Evolutionary conservation across 2,888 invertebrate species (phyloP).

Genomic region (Chironomus riparius): DNA sequence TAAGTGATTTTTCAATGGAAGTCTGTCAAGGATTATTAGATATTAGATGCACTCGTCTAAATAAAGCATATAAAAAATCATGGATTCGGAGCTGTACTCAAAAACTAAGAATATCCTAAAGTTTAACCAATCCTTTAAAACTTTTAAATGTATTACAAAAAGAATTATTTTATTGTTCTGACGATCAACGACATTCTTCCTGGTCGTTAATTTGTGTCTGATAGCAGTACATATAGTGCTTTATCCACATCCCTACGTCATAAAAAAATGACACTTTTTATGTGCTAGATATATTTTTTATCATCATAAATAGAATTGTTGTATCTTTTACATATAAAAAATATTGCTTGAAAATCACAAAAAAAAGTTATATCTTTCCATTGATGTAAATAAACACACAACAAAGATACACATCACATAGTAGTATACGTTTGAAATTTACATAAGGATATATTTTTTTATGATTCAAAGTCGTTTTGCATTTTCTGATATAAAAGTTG

Average conservation of each 20-base stretch:
- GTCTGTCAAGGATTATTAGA: too few relatives aligned
- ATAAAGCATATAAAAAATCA: too few relatives aligned
- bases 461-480: constrained; percentile 16
- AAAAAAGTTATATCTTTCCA: background rate
- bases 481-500: background rate
- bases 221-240: background rate
- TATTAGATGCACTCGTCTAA: too few relatives aligned
- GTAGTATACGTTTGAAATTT: background rate
- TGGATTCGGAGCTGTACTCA: too few relatives aligned
- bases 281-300: background rate
- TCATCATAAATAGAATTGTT: background rate
- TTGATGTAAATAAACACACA: constrained; percentile 20
- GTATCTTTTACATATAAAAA: constrained; percentile 1
- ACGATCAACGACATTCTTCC: constrained; percentile 13
- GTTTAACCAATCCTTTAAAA: too few relatives aligned
- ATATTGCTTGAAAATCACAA: constrained; percentile 11
- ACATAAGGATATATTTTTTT: constrained; percentile 16
- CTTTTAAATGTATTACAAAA: too few relatives aligned
- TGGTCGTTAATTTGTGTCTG: constrained; percentile 23
- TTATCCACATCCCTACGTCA: background rate
- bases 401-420: constrained; percentile 14
- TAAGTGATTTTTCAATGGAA: too few relatives aligned
- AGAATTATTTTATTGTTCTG: too few relatives aligned
- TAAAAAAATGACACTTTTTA: constrained; percentile 6
- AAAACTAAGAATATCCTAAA: too few relatives aligned